Evolutionary conservation across 1,140 invertebrate species (phyloP).

Genomic region (Arion vulgaris): DNA sequence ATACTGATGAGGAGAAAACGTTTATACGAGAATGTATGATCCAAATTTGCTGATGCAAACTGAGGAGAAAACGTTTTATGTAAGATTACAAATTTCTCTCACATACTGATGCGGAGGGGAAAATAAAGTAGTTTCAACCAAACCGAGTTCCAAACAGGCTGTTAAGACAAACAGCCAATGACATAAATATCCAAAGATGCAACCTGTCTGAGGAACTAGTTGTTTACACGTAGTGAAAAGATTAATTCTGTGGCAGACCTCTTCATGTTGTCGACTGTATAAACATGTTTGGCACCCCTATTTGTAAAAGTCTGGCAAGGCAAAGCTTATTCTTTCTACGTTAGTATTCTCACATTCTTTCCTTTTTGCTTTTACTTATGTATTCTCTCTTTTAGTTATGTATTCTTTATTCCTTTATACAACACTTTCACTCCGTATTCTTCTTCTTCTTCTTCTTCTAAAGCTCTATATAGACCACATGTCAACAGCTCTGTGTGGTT

Average conservation of each 20-base stretch:
- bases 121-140: neutral
- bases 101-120: too few relatives aligned
- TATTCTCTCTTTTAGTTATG: too few relatives aligned
- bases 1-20: too few relatives aligned
- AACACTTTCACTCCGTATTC: too few relatives aligned
- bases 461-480: too few relatives aligned
- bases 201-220: neutral
- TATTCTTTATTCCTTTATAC: too few relatives aligned
- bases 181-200: conserved; percentile 9
- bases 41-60: too few relatives aligned
- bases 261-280: conserved; percentile 9
- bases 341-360: neutral
- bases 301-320: conserved; percentile 18
- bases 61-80: too few relatives aligned
- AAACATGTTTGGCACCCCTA: conserved; percentile 7
- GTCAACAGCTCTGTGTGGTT: too few relatives aligned
- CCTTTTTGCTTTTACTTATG: neutral
- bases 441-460: too few relatives aligned
- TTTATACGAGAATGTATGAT: too few relatives aligned
- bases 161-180: neutral
- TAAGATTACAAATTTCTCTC: too few relatives aligned
- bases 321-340: neutral
- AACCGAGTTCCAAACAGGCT: neutral
- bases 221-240: neutral
- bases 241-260: neutral